Percentiles rank a stretch among this genome's conserved stretches.
Evolutionary conservation across 2,888 invertebrate species (phyloP).

Genomic region (Tipula unca): DNA sequence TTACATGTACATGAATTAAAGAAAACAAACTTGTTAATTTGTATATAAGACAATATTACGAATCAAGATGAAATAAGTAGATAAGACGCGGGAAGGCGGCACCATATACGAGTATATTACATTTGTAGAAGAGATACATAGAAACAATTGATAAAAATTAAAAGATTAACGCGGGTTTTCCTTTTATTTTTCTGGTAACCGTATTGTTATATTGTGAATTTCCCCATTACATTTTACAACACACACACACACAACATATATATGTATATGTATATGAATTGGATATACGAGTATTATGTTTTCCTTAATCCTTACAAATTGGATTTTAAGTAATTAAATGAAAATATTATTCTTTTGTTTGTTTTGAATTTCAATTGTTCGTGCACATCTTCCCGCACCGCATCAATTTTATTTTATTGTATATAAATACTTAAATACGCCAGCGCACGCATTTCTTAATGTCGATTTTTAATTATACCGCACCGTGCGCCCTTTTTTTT

Average conservation of each 20-base stretch:
- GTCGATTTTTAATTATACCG: too few species aligned
- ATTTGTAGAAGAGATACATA: not conserved
- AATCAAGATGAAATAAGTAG: not conserved
- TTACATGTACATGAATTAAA: not conserved
- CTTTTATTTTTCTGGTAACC: not conserved
- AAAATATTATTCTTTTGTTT: not conserved
- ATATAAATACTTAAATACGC: too few species aligned
- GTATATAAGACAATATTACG: constrained; percentile 2
- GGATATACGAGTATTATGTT: not conserved
- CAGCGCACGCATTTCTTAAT: too few species aligned
- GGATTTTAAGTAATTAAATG: not conserved
- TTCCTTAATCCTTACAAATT: not conserved
- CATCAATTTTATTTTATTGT: not conserved
- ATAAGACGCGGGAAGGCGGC: not conserved
- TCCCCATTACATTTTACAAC: not conserved
- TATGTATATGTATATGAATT: not conserved
- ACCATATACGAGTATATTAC: not conserved
- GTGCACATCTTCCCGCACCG: not conserved
- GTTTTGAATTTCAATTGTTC: not conserved
- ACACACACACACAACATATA: not conserved
- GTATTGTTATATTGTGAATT: not conserved
- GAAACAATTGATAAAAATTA: constrained; percentile 2
- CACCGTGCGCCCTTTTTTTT: too few species aligned
- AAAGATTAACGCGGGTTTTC: constrained; percentile 8
- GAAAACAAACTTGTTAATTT: not conserved